A percentile compares a stretch with the other conserved stretches of the same genome.
Conservation (phyloP, 2,797 vertebrate genomes). For the Paedocypris micromegethes region DNA sequence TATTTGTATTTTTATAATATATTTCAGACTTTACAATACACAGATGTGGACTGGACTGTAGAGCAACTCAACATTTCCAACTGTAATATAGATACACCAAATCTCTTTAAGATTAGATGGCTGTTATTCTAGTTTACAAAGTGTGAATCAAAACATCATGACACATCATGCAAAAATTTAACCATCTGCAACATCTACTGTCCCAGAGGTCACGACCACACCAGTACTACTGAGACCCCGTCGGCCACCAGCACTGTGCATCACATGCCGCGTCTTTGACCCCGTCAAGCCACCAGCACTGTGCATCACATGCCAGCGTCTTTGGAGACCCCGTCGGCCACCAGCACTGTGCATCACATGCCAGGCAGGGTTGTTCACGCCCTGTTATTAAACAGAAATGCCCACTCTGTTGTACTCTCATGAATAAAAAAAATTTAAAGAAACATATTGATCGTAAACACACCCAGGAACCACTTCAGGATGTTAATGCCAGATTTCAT, state of each 20-base stretch:
- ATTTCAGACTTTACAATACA: conserved; percentile 17
- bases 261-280: no score
- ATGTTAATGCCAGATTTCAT: conserved; percentile 13
- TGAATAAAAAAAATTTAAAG: conserved; percentile 22
- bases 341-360: no score
- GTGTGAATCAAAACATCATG: background rate
- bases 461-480: background rate
- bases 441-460: conserved; percentile 34
- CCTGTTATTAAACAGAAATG: conserved; percentile 17
- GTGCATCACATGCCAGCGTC: background rate
- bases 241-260: background rate
- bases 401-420: conserved; percentile 13
- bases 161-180: no score
- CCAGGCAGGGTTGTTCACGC: background rate
- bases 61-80: conserved; percentile 15
- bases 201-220: no score
- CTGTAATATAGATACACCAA: conserved; percentile 9
- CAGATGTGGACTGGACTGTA: conserved; percentile 26
- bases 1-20: conserved; percentile 3
- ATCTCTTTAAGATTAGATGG: conserved; percentile 23
- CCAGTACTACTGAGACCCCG: background rate
- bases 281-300: background rate
- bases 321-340: background rate
- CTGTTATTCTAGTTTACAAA: conserved; percentile 16
- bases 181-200: no score